Evolutionary conservation across 1,140 invertebrate genomes (phyloP), one percentile per base, ranked within the genome.

Genomic region (Gonioctena quinquepunctata): DNA sequence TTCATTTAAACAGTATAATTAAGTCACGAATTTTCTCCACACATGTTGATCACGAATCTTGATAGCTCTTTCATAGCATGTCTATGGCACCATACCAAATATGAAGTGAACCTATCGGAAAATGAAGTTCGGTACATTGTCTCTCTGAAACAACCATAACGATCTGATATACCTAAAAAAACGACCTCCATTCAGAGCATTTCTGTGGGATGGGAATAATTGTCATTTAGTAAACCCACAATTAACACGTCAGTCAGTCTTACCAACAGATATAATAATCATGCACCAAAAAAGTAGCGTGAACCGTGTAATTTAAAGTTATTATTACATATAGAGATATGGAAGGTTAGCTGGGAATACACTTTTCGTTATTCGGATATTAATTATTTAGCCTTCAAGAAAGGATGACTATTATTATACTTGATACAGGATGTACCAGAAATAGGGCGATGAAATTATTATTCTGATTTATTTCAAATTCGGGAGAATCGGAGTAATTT

Each of bases 241-340:
- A 56, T 56, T 56, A 56, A 56, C 52, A 56, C 52, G 52, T 56
- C 52, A 56, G 22, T 23, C 52, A 56, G 22, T 56, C 52, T 56
- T 23, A 56, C 52, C 52, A 56, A 18, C 52, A 2, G 52, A 56
- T 56, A 56, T 56, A 56, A 56, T 56, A 56, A 56, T 56, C 52
- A 56, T 23, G 18, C 22, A 56, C 52, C 52, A 19, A 56, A 56
- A 56, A 56, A 56, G 52, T 11, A 56, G 18, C 52, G 18, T 56
- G 22, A 19, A 56, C 52, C 52, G 52, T 56, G 22, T 56, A 56
- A 56, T 56, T 56, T 56, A n/a, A 42, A 42, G 33, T 42, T n/a
- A 42, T 42, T 42, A 42, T 42, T 42, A 13, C 33, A n/a, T 11
- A 42, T 11, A 42, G 33, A 42, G 11, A 42, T 42, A n/a, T 42